These are phyloP conservation scores for Morinoia aosen DNA, from an alignment of 2,888 invertebrate genomes.

Conservation along the genomic window DNA sequence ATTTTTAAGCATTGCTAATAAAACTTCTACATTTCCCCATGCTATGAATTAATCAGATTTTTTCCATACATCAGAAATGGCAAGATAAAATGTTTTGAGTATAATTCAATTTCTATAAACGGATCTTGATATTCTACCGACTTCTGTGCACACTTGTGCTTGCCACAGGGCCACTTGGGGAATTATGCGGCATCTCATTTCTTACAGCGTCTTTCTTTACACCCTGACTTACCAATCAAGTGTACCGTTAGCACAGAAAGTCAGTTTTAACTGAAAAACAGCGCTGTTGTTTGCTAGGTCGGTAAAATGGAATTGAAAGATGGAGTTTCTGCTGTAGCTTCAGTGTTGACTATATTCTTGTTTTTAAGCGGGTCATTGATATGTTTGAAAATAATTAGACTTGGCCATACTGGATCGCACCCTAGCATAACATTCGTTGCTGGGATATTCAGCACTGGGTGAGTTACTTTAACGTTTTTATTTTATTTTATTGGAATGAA, in stretches of 20 bases:
- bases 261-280: neutral
- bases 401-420: slow-evolving; percentile 61
- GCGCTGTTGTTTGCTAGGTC: neutral
- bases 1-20: too few species aligned
- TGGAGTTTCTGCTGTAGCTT: neutral
- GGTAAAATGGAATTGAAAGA: neutral
- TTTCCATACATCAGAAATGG: too few species aligned
- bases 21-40: too few species aligned
- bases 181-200: neutral
- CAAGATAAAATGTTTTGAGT: too few species aligned
- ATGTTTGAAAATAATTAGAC: slow-evolving; percentile 60
- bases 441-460: slow-evolving; percentile 63
- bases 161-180: neutral
- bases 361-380: slow-evolving; percentile 65
- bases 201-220: neutral
- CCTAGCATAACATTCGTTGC: slow-evolving; percentile 65
- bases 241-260: neutral
- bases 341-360: slow-evolving; percentile 57
- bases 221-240: neutral
- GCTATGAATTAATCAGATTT: too few species aligned
- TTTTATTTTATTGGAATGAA: neutral
- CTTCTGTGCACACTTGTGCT: too few species aligned
- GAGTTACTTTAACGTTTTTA: neutral
- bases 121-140: too few species aligned
- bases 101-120: too few species aligned